Evolutionary conservation across 2,113 vertebrate genomes (phyloP).

Genomic region (Lagopus leucura): DNA sequence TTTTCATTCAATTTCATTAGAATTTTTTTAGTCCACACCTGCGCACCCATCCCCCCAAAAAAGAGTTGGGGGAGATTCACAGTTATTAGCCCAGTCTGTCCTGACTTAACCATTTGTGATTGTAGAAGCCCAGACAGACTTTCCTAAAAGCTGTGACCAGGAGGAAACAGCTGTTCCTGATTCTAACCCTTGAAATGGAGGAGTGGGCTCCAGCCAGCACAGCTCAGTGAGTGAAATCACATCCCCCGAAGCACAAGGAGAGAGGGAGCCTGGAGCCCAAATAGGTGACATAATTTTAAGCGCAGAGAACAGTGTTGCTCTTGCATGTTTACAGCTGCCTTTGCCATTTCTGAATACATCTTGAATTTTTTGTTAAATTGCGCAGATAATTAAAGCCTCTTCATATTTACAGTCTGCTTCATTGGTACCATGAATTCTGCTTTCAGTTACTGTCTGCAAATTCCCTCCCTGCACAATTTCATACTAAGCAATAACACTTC

Average conservation of each 20-base stretch:
- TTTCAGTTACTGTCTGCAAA: constrained; percentile 82
- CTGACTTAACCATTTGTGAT: neutral
- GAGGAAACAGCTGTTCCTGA: neutral
- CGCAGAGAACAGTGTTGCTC: neutral
- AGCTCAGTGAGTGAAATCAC: accelerated
- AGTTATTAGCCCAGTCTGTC: neutral
- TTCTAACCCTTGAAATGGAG: neutral
- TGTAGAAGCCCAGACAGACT: neutral
- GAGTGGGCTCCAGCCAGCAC: neutral
- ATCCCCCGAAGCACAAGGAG: accelerated
- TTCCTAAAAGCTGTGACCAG: neutral
- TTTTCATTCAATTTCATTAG: neutral
- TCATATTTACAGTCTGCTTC: constrained; percentile 82
- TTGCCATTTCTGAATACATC: constrained; percentile 60
- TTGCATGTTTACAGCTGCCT: neutral
- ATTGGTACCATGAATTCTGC: constrained; percentile 79
- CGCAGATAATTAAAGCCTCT: constrained; percentile 82
- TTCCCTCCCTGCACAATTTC: constrained; percentile 82
- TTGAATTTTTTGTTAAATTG: constrained; percentile 81
- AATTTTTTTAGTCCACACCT: accelerated
- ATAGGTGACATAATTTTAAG: neutral
- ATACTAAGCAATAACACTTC: constrained; percentile 88
- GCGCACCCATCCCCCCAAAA: accelerated
- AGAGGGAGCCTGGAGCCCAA: accelerated
- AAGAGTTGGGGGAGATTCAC: accelerated